Percentiles rank a stretch among this genome's conserved stretches.
Evolutionary conservation across 1,140 invertebrate species (phyloP).

Genomic region (Carposina sasakii): DNA sequence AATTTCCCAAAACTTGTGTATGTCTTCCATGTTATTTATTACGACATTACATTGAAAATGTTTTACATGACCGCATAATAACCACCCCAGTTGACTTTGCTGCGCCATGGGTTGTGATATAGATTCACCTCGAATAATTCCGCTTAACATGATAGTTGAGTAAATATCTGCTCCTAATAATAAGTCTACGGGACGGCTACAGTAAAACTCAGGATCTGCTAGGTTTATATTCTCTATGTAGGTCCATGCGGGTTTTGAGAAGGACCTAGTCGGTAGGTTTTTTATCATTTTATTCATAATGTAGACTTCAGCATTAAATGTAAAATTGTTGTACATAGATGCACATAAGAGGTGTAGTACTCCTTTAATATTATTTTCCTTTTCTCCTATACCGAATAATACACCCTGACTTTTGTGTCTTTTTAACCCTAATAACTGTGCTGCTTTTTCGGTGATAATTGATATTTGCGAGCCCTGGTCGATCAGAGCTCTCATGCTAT

Average conservation of each 20-base stretch:
- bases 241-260: conserved; percentile 9
- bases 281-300: conserved; percentile 11
- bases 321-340: too few species aligned
- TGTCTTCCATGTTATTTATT: conserved; percentile 5
- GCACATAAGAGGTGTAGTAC: too few species aligned
- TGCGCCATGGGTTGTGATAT: not conserved
- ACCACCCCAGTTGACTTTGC: conserved; percentile 6
- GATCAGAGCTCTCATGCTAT: conserved; percentile 35
- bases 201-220: conserved; percentile 13
- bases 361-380: too few species aligned
- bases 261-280: conserved; percentile 13
- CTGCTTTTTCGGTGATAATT: conserved; percentile 11
- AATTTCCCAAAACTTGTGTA: conserved; percentile 5
- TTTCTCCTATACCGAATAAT: too few species aligned
- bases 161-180: conserved; percentile 16
- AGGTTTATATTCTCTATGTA: too few species aligned
- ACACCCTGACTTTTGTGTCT: too few species aligned
- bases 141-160: conserved; percentile 6
- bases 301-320: too few species aligned
- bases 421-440: too few species aligned
- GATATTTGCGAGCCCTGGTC: conserved; percentile 12
- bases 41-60: conserved; percentile 7
- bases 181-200: conserved; percentile 9
- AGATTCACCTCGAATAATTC: not conserved
- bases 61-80: conserved; percentile 5